phyloP scores from a whole-genome alignment of 2,113 vertebrate genomes.

The Daboia siamensis region DNA sequence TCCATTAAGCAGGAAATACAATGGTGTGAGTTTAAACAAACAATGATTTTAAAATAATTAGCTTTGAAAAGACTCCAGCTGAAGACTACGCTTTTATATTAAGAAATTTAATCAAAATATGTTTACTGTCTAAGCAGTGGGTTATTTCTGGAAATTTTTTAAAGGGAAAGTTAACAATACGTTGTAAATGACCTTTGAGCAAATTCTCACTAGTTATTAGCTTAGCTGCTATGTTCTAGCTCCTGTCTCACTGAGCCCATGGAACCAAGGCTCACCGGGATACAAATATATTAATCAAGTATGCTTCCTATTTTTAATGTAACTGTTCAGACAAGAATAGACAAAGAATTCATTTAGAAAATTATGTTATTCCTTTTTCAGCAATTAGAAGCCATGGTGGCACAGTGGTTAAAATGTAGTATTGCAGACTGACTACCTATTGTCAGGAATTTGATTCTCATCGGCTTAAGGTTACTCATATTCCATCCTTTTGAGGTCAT shows the following conservation, averaged over 20 bases:
- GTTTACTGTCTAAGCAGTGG: not conserved
- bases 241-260: not conserved
- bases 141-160: not conserved
- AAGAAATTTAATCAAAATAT: constrained; percentile 6
- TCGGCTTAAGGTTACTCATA: no score
- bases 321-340: not conserved
- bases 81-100: not conserved
- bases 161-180: not conserved
- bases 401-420: no score
- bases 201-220: not conserved
- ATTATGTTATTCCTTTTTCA: not conserved
- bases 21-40: constrained; percentile 28
- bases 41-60: constrained; percentile 37
- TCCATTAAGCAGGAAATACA: constrained; percentile 31
- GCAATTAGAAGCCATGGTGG: no score
- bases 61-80: constrained; percentile 29
- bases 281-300: not conserved
- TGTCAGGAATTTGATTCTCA: no score
- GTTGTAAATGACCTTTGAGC: not conserved
- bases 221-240: not conserved
- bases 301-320: no score
- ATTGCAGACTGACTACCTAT: no score
- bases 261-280: not conserved
- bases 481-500: no score
- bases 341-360: not conserved